Conservation (phyloP, 2,797 vertebrate genomes). For the Taeniopygia guttata region DNA sequence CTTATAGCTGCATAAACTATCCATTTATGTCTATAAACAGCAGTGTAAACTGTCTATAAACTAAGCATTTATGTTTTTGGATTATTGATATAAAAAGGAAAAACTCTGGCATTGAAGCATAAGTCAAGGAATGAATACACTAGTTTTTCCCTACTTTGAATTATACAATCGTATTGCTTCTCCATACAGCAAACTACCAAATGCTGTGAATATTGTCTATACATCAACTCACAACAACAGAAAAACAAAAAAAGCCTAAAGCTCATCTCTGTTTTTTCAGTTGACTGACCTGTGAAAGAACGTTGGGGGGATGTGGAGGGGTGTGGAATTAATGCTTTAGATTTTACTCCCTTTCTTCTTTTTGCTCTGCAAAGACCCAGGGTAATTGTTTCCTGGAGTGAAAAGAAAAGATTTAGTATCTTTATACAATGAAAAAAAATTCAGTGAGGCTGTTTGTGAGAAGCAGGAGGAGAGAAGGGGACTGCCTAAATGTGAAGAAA, state of each 20-base stretch:
- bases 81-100: not conserved
- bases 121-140: not conserved
- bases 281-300: not conserved
- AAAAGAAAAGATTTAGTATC: constrained; percentile 14
- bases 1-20: not conserved
- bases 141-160: not conserved
- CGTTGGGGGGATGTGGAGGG: not conserved
- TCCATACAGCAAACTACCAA: not conserved
- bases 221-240: not conserved
- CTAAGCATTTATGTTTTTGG: not conserved
- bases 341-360: not conserved
- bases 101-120: not conserved
- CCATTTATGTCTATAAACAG: not conserved
- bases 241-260: not conserved
- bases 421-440: constrained; percentile 7
- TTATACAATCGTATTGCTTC: not conserved
- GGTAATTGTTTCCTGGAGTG: not conserved
- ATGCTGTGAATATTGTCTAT: not conserved
- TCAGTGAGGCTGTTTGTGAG: not conserved
- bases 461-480: constrained; percentile 14
- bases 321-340: not conserved
- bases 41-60: not conserved
- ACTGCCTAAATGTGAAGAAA: constrained; percentile 29
- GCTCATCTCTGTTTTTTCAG: not conserved
- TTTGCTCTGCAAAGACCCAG: not conserved